A percentile compares a stretch with the other conserved stretches of the same genome.
Conservation (phyloP, 2,888 invertebrate species). For the Strigamia transsilvanica region DNA sequence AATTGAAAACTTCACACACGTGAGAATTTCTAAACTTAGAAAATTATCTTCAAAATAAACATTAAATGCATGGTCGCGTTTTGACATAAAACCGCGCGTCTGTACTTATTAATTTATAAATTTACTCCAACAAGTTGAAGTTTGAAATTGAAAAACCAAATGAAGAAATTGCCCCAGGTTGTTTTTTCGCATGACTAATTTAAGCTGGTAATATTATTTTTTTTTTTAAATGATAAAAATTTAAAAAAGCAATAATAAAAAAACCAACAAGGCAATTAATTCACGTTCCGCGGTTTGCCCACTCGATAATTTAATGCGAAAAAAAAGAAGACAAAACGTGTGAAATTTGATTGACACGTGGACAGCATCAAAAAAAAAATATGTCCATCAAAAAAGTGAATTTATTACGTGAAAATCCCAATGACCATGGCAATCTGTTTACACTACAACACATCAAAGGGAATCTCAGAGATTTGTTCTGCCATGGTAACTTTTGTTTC, state of each 20-base stretch:
- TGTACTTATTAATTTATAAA: conserved; percentile 29
- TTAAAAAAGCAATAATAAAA: background rate
- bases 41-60: conserved; percentile 2
- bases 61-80: background rate
- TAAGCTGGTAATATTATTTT: background rate
- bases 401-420: no score
- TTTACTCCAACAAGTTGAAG: conserved; percentile 11
- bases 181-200: conserved; percentile 4
- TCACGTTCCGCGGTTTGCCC: background rate
- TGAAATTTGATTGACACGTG: no score
- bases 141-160: background rate
- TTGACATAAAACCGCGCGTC: background rate
- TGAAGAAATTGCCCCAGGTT: background rate
- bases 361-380: no score
- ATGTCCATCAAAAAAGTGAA: no score
- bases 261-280: background rate
- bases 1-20: no score
- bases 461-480: no score
- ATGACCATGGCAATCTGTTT: no score
- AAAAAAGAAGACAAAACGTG: no score
- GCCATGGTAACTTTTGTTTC: no score
- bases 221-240: background rate
- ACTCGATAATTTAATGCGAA: no score
- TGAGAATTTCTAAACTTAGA: background rate
- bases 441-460: no score